Evolutionary conservation across 2,888 invertebrate genomes (phyloP), one percentile per base, ranked within the genome.

Genomic region (Ephialtes manifestator): DNA sequence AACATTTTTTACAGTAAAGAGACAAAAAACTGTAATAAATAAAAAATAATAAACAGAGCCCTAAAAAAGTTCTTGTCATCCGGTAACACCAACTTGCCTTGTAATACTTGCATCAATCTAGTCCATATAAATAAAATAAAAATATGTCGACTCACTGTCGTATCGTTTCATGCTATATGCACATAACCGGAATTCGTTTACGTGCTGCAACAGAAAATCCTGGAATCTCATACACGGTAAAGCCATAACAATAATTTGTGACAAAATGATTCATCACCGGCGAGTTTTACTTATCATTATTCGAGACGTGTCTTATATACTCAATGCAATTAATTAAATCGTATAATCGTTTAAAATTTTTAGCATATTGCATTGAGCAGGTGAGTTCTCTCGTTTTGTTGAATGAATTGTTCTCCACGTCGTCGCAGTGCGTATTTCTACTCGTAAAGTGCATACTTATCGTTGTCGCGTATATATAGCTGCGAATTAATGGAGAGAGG

Each of bases 81-180:
- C 15, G 11, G 58, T 15, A 18, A 18, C 35, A 51, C 58, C 53
- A 67, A 55, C 58, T 84, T 39, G 58, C 84, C 72, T 84, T 76
- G 84, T 80, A 80, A 84, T 67, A 84, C 71, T 84, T 84, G n/a
- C 48, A 63, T 53, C 53, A 53, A 80, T n/a, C 63, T 51, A 24
- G 55, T 71, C 35, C 24, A 24, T 15, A 20, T 28, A 48, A 68
- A 68, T 68, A 48, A 46, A 67, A 35, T 11, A 53, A 24, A 70
- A 53, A 70, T 48, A n/a, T 28, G 28, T 53, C 63, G 76, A 76
- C 77, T 72, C 18, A 20, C 10, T 10, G 53, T 67, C 53, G 63
- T 68, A 43, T 46, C 39, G 13, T 74, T 74, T 58, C 53, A 31
- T 43, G 20, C 13, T 31, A 18, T 43, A 71, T 71, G 70, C 79